These are phyloP conservation scores for Antedon mediterranea DNA, from an alignment of 53 echinoderm and acorn worm species.

Conservation along the genomic window DNA sequence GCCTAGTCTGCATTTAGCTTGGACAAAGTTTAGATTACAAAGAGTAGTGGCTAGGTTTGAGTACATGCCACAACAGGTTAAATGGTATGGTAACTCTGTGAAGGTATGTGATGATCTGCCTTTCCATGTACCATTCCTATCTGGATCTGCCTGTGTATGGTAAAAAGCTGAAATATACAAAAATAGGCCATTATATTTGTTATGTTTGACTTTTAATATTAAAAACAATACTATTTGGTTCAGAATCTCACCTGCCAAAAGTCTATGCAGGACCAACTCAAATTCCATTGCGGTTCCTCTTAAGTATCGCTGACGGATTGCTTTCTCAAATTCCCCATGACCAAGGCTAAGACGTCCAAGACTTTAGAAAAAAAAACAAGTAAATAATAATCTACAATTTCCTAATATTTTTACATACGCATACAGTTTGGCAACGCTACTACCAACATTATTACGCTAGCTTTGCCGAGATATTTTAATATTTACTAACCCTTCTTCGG, in stretches of 20 bases:
- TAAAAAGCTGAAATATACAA: constrained; percentile 34
- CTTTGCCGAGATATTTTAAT: not conserved
- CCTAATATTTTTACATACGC: not conserved
- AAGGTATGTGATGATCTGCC: constrained; percentile 40
- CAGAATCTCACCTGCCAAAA: constrained; percentile 55
- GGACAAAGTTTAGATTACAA: constrained; percentile 61
- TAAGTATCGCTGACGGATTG: constrained; percentile 84
- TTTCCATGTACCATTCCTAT: constrained; percentile 25
- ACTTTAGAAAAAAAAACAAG: constrained; percentile 20
- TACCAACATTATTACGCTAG: too few relatives aligned
- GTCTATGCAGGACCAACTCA: constrained; percentile 46
- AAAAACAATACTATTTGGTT: too few relatives aligned
- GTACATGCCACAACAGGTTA: constrained; percentile 57
- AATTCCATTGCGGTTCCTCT: constrained; percentile 55
- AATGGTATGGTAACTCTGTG: constrained; percentile 72
- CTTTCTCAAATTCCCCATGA: constrained; percentile 58
- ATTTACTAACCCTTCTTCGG: constrained; percentile 54
- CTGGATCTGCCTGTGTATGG: constrained; percentile 37
- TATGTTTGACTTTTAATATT: too few relatives aligned
- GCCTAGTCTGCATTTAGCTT: constrained; percentile 56
- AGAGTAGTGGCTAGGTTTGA: constrained; percentile 27
- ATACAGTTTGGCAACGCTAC: not conserved
- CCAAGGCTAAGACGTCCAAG: constrained; percentile 38
- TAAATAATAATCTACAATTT: not conserved
- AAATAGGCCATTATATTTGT: too few relatives aligned